Percentiles rank a stretch among this genome's conserved stretches.
Conservation (phyloP, 2,888 invertebrate genomes). For the Capitulum mitella region DNA sequence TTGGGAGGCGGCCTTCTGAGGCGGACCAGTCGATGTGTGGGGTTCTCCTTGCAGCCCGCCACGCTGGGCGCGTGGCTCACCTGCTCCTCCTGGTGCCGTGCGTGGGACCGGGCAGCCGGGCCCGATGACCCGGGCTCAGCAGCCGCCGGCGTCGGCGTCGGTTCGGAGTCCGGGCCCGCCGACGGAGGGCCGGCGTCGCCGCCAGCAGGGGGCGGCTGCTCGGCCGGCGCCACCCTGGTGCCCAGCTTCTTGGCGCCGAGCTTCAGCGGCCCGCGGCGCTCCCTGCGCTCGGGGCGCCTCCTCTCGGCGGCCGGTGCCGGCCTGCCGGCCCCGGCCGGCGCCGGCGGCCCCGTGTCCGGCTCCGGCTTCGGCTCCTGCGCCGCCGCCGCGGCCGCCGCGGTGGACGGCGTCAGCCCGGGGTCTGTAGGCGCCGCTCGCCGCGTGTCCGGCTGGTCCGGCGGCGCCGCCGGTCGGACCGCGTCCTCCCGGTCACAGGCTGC, state of each 20-base stretch:
- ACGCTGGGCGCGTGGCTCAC: too few relatives aligned
- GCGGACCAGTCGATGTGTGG: too few relatives aligned
- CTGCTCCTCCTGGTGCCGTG: not conserved
- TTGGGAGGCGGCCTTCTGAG: too few relatives aligned
- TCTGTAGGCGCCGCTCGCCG: not conserved
- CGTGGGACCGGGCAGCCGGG: not conserved
- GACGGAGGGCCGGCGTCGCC: not conserved
- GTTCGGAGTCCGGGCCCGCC: not conserved
- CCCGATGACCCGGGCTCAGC: not conserved
- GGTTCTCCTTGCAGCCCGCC: too few relatives aligned
- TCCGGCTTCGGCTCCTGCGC: not conserved
- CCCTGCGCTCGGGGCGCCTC: not conserved
- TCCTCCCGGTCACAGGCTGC: too few relatives aligned
- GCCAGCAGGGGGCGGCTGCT: not conserved
- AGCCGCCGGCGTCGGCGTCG: not conserved
- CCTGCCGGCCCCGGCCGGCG: not conserved
- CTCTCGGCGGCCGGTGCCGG: not conserved
- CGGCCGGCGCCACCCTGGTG: constrained; percentile 22
- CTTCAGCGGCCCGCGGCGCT: not conserved
- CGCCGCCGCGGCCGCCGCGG: not conserved
- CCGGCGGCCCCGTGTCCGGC: too few relatives aligned
- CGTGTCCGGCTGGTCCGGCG: too few relatives aligned
- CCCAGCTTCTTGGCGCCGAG: constrained; percentile 32
- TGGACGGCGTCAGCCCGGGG: not conserved
- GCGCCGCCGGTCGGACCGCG: too few relatives aligned